Conservation (phyloP, 2,797 vertebrate genomes). For the Psittacula echo region DNA sequence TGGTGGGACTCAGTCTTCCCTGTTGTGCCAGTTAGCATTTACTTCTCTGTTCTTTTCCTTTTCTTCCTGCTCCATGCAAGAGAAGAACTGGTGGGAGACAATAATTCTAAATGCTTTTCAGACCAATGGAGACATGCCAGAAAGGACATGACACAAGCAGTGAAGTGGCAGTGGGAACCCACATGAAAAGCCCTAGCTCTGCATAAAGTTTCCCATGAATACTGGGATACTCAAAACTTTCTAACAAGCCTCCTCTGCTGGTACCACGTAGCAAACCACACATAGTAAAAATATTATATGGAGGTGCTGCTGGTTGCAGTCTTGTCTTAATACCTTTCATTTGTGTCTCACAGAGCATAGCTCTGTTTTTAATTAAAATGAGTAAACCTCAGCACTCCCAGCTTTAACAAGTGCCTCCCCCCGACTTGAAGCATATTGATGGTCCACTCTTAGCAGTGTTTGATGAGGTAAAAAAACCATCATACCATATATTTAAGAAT, state of each 20-base stretch:
- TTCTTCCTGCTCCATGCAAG: not conserved
- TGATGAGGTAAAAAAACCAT: not conserved
- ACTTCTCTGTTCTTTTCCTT: not conserved
- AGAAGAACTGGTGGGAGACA: not conserved
- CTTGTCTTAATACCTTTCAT: not conserved
- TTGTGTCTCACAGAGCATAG: not conserved
- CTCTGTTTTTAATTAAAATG: not conserved
- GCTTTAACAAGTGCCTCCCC: not conserved
- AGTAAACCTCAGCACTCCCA: not conserved
- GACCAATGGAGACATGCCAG: not conserved
- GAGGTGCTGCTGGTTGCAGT: not conserved
- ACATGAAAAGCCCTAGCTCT: not conserved
- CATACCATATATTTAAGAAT: not conserved
- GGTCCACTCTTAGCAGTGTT: not conserved
- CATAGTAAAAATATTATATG: not conserved
- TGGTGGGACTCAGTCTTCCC: not conserved
- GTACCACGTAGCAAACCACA: not conserved
- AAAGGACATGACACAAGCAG: not conserved
- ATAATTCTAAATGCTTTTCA: not conserved
- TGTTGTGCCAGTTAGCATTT: not conserved
- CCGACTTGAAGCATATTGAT: not conserved
- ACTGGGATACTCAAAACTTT: not conserved
- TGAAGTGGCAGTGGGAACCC: not conserved
- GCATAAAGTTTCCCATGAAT: not conserved
- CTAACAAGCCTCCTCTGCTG: not conserved